Evolutionary conservation across 2,888 invertebrate species (phyloP).

Genomic region (Agonopterix arenella): DNA sequence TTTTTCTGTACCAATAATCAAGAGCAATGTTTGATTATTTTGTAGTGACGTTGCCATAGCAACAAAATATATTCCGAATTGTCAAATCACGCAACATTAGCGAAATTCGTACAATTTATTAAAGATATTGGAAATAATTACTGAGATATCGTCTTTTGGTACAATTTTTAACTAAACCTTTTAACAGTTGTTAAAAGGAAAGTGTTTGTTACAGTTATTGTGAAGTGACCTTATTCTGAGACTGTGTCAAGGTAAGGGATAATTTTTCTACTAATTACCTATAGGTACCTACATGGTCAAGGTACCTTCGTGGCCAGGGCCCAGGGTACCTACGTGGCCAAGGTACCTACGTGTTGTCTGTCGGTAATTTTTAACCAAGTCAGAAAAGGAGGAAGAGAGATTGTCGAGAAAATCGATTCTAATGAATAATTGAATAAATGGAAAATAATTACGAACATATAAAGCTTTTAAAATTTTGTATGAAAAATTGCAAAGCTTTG

Average conservation of each 20-base stretch:
- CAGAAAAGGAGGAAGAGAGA: no score
- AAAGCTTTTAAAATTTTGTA: no score
- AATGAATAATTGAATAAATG: no score
- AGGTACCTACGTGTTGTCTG: no score
- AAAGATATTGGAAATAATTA: neutral
- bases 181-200: no score
- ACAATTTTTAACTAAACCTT: neutral
- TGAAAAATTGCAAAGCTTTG: no score
- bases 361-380: no score
- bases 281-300: no score
- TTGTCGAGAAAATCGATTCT: no score
- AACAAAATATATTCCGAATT: conserved; percentile 3
- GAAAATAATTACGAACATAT: no score
- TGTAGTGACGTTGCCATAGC: conserved; percentile 7
- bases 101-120: neutral
- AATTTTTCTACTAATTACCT: conserved; percentile 7
- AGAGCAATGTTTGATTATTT: neutral
- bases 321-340: no score
- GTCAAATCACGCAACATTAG: neutral
- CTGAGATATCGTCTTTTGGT: neutral
- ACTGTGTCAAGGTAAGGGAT: conserved; percentile 35
- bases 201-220: neutral
- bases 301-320: no score
- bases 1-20: neutral
- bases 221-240: conserved; percentile 14